Base-by-base conservation (phyloP, 1,140 invertebrate genomes). In the Caenorhabditis latens region DNA sequence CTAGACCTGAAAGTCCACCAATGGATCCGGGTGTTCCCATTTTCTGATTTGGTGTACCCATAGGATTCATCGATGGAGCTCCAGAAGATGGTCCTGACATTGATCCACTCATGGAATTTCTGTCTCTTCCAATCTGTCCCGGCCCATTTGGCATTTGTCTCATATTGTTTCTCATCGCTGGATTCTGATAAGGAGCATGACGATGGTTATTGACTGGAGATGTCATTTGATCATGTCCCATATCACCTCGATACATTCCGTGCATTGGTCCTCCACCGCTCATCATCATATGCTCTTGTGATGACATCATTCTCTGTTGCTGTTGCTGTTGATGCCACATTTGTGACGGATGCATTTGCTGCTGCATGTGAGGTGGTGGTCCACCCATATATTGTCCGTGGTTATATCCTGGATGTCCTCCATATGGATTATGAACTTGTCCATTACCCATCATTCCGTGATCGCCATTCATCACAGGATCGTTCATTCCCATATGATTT, bases 271-370 rank as follows among this genome's bases (percentile, higher is more conserved):
- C 83, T n/a, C 83, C 83, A 21, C 83, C 79, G 14, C 24, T n/a
- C 83, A 84, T 63, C 86, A 65, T 84, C 86, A 75, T 50, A 2
- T 50, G 48, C 14, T 65, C 79, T 13, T 61, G 82, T 50, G 32
- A 2, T 32, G 82, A 21, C 86, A 87, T 87, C 86, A 87, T 87
- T 83, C 79, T 21, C 46, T 87, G 86, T 32, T 87, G 75, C 42
- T 87, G 86, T 55, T 63, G 63, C 24, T 83, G 79, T 55, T 65
- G 57, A 46, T 87, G 79, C 79, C 53, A 63, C 79, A 84, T 87
- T 48, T 53, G 86, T 53, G 19, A 57, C 40, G 65, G 83, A 84
- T 82, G 86, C 57, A 87, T 87, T 50, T 58, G 32, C 32, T 32
- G 32, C 32, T 32, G 83, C 57, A 65, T 71, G 16, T 65, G 79